Conservation (phyloP, 2,113 vertebrate species). For the Vimba vimba region DNA sequence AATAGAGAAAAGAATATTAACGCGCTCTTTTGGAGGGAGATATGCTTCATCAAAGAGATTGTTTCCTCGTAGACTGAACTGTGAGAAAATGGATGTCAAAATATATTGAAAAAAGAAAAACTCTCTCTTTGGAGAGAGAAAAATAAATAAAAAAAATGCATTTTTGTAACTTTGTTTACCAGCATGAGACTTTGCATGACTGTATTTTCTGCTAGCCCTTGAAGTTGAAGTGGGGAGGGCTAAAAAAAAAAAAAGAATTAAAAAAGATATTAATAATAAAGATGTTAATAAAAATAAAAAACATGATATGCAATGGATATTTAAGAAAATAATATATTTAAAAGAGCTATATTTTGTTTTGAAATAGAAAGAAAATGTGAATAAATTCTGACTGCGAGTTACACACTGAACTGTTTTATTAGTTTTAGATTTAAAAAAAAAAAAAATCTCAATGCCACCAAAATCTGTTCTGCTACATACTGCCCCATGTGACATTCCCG, state of each 20-base stretch:
- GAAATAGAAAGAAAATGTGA: slow-evolving; percentile 77
- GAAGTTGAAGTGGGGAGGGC: slow-evolving; percentile 77
- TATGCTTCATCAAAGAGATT: slow-evolving; percentile 57
- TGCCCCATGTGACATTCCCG: slow-evolving; percentile 65
- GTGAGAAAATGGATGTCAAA: slow-evolving; percentile 37
- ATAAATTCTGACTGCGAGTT: slow-evolving; percentile 78
- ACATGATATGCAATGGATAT: slow-evolving; percentile 82
- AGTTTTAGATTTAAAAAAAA: slow-evolving; percentile 65
- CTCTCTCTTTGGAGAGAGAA: slow-evolving; percentile 58
- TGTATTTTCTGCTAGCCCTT: slow-evolving; percentile 83
- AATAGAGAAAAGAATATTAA: slow-evolving; percentile 66
- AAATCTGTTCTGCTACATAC: slow-evolving; percentile 73
- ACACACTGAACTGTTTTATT: slow-evolving; percentile 77
- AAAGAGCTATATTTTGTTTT: slow-evolving; percentile 85
- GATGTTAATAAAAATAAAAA: slow-evolving; percentile 66
- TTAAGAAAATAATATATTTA: slow-evolving; percentile 77
- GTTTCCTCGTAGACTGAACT: slow-evolving; percentile 16
- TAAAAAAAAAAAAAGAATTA: slow-evolving; percentile 66
- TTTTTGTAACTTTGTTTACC: slow-evolving; percentile 86
- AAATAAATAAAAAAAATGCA: slow-evolving; percentile 73
- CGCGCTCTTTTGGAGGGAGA: slow-evolving; percentile 14
- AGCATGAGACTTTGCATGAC: slow-evolving; percentile 85
- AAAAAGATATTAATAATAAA: slow-evolving; percentile 75
- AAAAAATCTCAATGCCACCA: slow-evolving; percentile 57
- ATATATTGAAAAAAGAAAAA: slow-evolving; percentile 42